These are phyloP conservation scores for Ovis aries DNA, from an alignment of 2,113 vertebrate genomes.

Conservation along the genomic window ARS-UI_Ramb_v3.0 NC_056065.1:9280501-9281000, in stretches of 20 bases:
- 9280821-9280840: background rate
- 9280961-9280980: background rate
- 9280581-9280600: background rate
- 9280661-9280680: background rate
- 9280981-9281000: background rate
- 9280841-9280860: background rate
- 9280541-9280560: background rate
- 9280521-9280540: background rate
- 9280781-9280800: background rate
- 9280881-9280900: background rate
- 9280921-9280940: background rate
- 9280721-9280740: background rate
- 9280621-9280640: background rate
- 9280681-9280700: background rate
- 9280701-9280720: background rate
- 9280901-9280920: background rate
- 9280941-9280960: background rate
- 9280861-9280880: background rate
- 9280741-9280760: background rate
- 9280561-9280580: background rate
- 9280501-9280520: background rate
- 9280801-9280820: background rate
- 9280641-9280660: background rate
- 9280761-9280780: background rate
- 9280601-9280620: background rate